phyloP scores from a whole-genome alignment of 1,140 invertebrate species.

The Copidosoma floridanum region DNA sequence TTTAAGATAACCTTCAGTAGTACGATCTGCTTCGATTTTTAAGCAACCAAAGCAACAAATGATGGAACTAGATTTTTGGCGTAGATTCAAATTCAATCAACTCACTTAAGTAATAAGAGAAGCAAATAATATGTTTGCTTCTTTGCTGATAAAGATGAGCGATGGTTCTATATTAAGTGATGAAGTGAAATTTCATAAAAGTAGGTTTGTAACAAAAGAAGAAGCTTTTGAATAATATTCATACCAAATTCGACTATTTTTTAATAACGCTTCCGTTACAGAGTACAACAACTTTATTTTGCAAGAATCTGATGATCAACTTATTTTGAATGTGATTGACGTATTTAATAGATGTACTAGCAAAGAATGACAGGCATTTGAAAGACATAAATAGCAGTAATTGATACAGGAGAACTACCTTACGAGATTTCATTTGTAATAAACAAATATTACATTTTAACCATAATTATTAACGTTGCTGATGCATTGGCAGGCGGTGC shows the following conservation, averaged over 20 bases:
- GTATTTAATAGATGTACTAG: conserved; percentile 24
- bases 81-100: conserved; percentile 31
- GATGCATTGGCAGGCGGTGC: conserved; percentile 45
- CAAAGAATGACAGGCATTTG: conserved; percentile 29
- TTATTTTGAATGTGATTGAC: conserved; percentile 32
- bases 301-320: conserved; percentile 31
- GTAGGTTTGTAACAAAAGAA: conserved; percentile 26
- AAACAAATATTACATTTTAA: conserved; percentile 41
- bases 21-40: conserved; percentile 26
- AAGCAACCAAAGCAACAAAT: conserved; percentile 6
- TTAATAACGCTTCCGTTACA: conserved; percentile 22
- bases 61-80: conserved; percentile 26
- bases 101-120: conserved; percentile 35
- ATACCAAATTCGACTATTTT: conserved; percentile 33
- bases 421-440: conserved; percentile 42
- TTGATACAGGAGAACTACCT: conserved; percentile 42
- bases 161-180: conserved; percentile 28
- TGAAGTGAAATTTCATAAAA: conserved; percentile 26
- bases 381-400: conserved; percentile 38
- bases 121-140: conserved; percentile 33
- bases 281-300: conserved; percentile 32
- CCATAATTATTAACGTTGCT: conserved; percentile 43
- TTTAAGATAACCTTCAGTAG: conserved; percentile 31
- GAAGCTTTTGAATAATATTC: conserved; percentile 22
- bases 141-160: conserved; percentile 39